Base-by-base conservation (phyloP, 1,140 invertebrate species). In the Zelostemma sp. region DNA sequence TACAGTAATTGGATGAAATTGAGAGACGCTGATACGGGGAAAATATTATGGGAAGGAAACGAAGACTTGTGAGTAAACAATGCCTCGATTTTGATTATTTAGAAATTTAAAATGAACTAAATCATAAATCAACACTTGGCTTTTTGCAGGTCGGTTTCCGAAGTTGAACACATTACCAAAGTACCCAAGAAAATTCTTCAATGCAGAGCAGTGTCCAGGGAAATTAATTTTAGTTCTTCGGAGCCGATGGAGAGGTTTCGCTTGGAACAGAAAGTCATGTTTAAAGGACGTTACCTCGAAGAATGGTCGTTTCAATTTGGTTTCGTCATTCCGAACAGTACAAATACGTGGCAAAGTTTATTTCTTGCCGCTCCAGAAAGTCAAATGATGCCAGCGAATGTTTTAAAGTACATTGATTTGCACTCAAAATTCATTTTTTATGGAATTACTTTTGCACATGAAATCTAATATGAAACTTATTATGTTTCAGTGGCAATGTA, bases 301-400 rank as follows among this genome's bases (percentile, higher is more conserved):
- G 97, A 99, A 86, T 99, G 98, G 98, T 95, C 94, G 83, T 99
- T 99, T 86, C 97, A 99, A 81, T 99, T 99, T 91, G 98, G 98
- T 35, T 98, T 97, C 86, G 97, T 99, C 0, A 99, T 99, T 77
- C 95, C 97, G 14, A 97, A 97, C 74, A 99, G 97, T 14, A 99
- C 97, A 40, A 99, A 99, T 85, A 99, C 97, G 2, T 99, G 98
- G 98, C 97, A 99, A 83, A 97, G 94, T 58, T 88, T 97, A 14
- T 98, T 99, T 73, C 96, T 99, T 87, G 97, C 98, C 31, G 98
- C 98, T 0, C 97, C 98, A 1, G 97, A 99, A 85, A 97, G 95
- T 63, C 96, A 99, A 87, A 99, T 99, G 97, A 98, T 99, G 95
- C 97, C 98, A 38, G 97, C 97, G 1, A 96, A 95, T 86, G 90